These are phyloP conservation scores for Lemur catta DNA, from an alignment of 2,797 vertebrate species.

Conservation along the genomic window DNA sequence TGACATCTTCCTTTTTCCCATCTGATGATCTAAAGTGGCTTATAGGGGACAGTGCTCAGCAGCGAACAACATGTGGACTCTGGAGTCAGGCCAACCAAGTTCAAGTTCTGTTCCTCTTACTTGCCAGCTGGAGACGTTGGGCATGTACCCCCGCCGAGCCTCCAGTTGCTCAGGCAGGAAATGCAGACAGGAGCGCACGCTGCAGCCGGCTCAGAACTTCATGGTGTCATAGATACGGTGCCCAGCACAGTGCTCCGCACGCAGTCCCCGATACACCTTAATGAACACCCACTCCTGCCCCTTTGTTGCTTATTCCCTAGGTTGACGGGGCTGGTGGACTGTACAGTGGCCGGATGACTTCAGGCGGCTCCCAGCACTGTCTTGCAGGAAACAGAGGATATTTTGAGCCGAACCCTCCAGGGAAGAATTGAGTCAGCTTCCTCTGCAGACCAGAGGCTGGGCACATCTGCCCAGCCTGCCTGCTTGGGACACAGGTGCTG, in stretches of 20 bases:
- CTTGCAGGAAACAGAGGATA: neutral
- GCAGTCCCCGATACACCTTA: no score
- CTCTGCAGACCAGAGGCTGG: neutral
- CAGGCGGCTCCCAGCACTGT: neutral
- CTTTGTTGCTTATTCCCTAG: no score
- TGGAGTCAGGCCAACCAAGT: neutral
- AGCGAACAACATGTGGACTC: neutral
- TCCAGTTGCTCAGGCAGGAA: neutral
- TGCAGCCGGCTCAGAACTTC: neutral
- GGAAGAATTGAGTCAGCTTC: neutral
- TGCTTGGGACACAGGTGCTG: rapidly evolving
- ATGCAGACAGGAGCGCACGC: rapidly evolving
- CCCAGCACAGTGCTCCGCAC: neutral
- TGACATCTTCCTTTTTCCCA: neutral
- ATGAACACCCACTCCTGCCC: neutral
- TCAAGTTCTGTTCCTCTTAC: neutral
- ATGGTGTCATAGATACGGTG: rapidly evolving
- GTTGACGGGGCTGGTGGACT: neutral
- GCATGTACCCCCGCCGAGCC: neutral
- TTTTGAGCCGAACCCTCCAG: neutral
- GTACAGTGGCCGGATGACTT: neutral
- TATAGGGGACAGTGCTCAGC: no score
- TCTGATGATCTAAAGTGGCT: neutral
- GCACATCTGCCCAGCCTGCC: rapidly evolving
- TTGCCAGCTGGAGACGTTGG: neutral